Evolutionary conservation across 2,797 vertebrate species (phyloP).

Genomic region (Aphelocoma californica): DNA sequence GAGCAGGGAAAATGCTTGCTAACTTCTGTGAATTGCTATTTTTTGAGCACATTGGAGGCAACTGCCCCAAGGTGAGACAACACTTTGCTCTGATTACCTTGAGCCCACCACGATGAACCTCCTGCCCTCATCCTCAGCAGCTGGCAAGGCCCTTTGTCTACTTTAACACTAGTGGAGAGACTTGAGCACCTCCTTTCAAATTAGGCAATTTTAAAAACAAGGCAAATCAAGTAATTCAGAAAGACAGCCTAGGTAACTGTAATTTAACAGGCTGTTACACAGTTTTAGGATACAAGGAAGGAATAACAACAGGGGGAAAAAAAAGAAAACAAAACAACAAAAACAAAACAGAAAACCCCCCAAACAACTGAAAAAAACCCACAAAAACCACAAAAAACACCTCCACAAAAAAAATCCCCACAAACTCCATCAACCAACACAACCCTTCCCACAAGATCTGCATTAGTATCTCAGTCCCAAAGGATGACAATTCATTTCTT

Average conservation of each 20-base stretch:
- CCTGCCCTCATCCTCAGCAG: not conserved
- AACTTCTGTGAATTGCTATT: not conserved
- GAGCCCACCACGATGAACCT: not conserved
- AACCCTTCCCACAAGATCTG: not conserved
- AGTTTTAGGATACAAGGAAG: not conserved
- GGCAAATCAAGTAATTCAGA: not conserved
- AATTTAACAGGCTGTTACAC: not conserved
- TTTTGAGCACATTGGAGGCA: fast-evolving
- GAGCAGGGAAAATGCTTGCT: not conserved
- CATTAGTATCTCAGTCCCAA: not conserved
- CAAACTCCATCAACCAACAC: not conserved
- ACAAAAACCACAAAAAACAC: not conserved
- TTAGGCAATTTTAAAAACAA: not conserved
- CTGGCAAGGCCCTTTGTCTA: not conserved
- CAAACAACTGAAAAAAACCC: not conserved
- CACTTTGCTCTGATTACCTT: too few relatives aligned
- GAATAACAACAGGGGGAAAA: too few relatives aligned
- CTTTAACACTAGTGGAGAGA: not conserved
- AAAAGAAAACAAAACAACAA: not conserved
- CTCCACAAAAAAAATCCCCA: fast-evolving
- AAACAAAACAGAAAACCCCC: not conserved
- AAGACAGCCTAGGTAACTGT: not conserved
- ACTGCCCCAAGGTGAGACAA: fast-evolving
- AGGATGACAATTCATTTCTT: not conserved
- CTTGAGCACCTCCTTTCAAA: not conserved